Evolutionary conservation across 2,888 invertebrate species (phyloP).

Genomic region (Micropterix aruncella): DNA sequence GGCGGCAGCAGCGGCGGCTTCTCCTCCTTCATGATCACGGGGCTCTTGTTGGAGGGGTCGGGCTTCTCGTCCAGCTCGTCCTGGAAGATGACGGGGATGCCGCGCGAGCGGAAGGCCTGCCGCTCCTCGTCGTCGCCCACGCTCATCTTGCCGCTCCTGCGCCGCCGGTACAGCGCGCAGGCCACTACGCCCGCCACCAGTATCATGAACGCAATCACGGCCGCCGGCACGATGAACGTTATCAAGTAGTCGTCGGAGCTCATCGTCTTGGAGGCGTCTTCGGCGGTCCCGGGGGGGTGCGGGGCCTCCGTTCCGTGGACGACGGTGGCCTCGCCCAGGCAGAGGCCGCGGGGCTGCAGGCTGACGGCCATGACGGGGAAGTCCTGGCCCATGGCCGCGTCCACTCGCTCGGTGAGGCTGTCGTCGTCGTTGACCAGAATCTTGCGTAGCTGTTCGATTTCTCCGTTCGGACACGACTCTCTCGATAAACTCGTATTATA

Average conservation of each 20-base stretch:
- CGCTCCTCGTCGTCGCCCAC: slow-evolving; percentile 65
- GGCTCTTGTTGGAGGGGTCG: slow-evolving; percentile 79
- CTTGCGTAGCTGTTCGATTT: slow-evolving; percentile 57
- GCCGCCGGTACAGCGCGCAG: slow-evolving; percentile 71
- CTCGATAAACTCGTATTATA: slow-evolving; percentile 68
- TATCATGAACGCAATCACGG: slow-evolving; percentile 79
- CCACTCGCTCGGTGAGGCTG: slow-evolving; percentile 39
- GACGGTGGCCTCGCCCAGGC: slow-evolving; percentile 34
- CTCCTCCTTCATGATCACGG: slow-evolving; percentile 89
- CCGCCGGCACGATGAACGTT: slow-evolving; percentile 80
- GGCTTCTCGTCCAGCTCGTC: slow-evolving; percentile 93
- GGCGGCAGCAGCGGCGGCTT: slow-evolving; percentile 82
- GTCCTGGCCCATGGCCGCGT: slow-evolving; percentile 54
- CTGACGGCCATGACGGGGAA: slow-evolving; percentile 53
- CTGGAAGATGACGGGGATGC: slow-evolving; percentile 91
- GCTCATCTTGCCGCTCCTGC: slow-evolving; percentile 68
- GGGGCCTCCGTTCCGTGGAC: slow-evolving; percentile 20
- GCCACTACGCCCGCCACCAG: slow-evolving; percentile 77
- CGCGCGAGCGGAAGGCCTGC: slow-evolving; percentile 69
- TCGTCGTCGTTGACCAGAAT: slow-evolving; percentile 54
- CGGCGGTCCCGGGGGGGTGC: slow-evolving; percentile 12
- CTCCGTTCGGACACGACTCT: slow-evolving; percentile 61
- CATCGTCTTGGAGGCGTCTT: slow-evolving; percentile 22
- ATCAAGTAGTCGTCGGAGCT: slow-evolving; percentile 48
- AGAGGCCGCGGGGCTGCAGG: slow-evolving; percentile 44